These are phyloP conservation scores for Hypercompe scribonia DNA, from an alignment of 2,888 invertebrate genomes.

Conservation along the genomic window DNA sequence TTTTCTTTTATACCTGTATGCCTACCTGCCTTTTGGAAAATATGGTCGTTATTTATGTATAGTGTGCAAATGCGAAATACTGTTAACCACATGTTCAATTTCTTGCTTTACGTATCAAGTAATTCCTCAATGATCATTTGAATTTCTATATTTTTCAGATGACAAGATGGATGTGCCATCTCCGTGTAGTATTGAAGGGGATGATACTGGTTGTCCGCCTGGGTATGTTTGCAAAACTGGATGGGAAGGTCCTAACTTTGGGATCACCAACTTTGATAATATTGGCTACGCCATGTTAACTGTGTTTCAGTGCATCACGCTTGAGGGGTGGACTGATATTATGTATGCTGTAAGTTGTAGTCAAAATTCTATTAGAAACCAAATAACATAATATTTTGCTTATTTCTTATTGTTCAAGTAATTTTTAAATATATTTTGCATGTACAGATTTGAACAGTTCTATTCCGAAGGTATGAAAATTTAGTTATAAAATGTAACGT, in stretches of 20 bases:
- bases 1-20: background rate
- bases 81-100: background rate
- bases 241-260: slow-evolving; percentile 94
- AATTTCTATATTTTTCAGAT: slow-evolving; percentile 46
- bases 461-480: no score
- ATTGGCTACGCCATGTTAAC: slow-evolving; percentile 99
- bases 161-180: slow-evolving; percentile 59
- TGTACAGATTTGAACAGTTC: no score
- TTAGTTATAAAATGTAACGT: no score
- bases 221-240: slow-evolving; percentile 85
- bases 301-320: slow-evolving; percentile 99
- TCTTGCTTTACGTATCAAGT: no score
- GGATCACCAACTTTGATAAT: slow-evolving; percentile 99
- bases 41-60: no score
- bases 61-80: background rate
- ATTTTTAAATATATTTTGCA: no score
- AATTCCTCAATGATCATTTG: background rate
- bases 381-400: background rate
- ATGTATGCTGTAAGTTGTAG: slow-evolving; percentile 93
- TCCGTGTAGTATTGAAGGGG: slow-evolving; percentile 87
- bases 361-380: background rate
- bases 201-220: slow-evolving; percentile 88
- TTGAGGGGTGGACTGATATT: slow-evolving; percentile 99
- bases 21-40: background rate
- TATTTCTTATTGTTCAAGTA: no score